Evolutionary conservation across 2,888 invertebrate species (phyloP).

Genomic region (Hypsopygia costalis): DNA sequence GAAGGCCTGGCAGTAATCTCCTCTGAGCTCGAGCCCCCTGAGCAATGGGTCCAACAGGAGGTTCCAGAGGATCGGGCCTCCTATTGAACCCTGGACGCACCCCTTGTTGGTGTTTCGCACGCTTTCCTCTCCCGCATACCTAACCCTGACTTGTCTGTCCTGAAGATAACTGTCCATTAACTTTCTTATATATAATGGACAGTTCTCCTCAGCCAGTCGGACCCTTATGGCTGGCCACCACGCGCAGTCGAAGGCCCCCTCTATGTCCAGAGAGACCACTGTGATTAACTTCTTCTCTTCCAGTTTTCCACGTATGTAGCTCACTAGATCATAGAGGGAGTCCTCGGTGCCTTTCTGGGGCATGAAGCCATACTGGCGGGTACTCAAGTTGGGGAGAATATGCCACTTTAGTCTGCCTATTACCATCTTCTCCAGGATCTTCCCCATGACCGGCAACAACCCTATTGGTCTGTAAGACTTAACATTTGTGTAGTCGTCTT

Average conservation of each 20-base stretch:
- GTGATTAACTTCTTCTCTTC: not conserved
- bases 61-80: not conserved
- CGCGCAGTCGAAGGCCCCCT: no score
- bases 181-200: not conserved
- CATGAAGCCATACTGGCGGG: no score
- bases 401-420: not conserved
- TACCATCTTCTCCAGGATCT: conserved; percentile 1
- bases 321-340: not conserved
- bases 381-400: not conserved
- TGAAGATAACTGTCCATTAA: not conserved
- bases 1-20: not conserved
- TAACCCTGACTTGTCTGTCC: not conserved
- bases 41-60: not conserved
- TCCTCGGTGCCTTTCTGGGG: no score
- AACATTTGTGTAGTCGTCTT: not conserved
- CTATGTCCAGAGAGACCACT: not conserved
- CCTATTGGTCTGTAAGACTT: not conserved
- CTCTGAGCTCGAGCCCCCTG: not conserved
- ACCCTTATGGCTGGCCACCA: not conserved
- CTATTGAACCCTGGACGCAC: not conserved
- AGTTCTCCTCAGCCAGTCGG: not conserved
- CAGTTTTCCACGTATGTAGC: not conserved
- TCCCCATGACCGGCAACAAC: not conserved
- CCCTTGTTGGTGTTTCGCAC: not conserved
- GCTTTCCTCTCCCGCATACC: not conserved